These are phyloP conservation scores for Amphipyra tragopoginis DNA, from an alignment of 2,888 invertebrate species.

Conservation along the genomic window DNA sequence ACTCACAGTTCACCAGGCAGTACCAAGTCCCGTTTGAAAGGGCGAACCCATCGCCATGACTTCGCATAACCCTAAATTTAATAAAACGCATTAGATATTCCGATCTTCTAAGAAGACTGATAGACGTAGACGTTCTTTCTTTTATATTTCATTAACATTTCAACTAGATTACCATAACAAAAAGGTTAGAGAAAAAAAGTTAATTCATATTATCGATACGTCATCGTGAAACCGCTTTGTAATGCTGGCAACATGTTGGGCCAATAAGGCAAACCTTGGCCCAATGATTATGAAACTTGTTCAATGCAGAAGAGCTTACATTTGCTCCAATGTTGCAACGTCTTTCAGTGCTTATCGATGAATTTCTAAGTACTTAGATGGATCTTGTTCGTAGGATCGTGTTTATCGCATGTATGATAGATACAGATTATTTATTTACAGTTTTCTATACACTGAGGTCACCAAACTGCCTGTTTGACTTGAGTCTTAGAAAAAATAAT, in stretches of 20 bases:
- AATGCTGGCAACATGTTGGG: constrained; percentile 56
- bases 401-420: neutral
- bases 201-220: constrained; percentile 80
- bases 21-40: no score
- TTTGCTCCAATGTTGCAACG: constrained; percentile 20
- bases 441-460: no score
- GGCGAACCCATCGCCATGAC: constrained; percentile 27
- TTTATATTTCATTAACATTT: constrained; percentile 77
- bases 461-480: no score
- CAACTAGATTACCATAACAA: constrained; percentile 79
- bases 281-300: neutral
- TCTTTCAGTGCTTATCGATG: neutral
- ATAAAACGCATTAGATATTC: constrained; percentile 45
- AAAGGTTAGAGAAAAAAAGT: constrained; percentile 71
- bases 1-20: no score
- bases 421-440: neutral
- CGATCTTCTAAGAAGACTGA: constrained; percentile 47
- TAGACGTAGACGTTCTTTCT: constrained; percentile 31
- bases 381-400: neutral
- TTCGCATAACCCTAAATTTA: constrained; percentile 20
- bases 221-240: constrained; percentile 74
- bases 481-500: no score
- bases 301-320: neutral
- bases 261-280: constrained; percentile 31
- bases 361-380: neutral